A percentile compares a stretch with the other conserved stretches of the same genome.
These are phyloP conservation scores for Sinocyclocheilus anophthalmus DNA, from an alignment of 2,113 vertebrate genomes.

Conservation along the genomic window DNA sequence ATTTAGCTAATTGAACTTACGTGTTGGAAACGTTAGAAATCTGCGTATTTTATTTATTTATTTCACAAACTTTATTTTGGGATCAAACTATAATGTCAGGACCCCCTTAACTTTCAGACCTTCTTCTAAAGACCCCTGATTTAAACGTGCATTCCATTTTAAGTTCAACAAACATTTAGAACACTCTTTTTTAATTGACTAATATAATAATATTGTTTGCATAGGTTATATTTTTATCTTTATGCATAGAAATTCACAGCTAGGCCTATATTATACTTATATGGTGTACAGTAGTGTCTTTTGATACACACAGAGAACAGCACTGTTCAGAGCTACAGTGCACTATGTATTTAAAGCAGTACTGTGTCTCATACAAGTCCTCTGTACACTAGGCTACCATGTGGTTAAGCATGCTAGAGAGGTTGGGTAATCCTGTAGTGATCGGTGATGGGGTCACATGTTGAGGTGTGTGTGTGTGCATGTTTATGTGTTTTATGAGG, in stretches of 20 bases:
- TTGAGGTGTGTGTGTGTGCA: conserved; percentile 65
- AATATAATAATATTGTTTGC: background rate
- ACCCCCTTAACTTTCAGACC: too few species aligned
- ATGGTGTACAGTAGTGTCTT: background rate
- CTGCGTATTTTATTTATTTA: too few species aligned
- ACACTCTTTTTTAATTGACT: background rate
- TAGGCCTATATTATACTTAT: background rate
- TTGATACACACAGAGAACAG: background rate
- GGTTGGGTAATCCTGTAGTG: conserved; percentile 67
- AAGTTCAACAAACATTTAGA: background rate
- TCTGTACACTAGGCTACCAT: conserved; percentile 21
- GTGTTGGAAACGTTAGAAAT: too few species aligned
- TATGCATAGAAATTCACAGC: background rate
- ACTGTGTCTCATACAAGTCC: conserved; percentile 3
- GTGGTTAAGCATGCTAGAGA: conserved; percentile 34
- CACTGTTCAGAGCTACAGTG: background rate
- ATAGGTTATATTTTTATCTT: background rate
- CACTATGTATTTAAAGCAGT: background rate
- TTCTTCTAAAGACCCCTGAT: too few species aligned
- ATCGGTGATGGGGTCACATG: conserved; percentile 74
- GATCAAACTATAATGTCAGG: too few species aligned
- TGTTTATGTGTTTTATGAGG: background rate
- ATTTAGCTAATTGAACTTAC: too few species aligned
- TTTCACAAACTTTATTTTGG: too few species aligned
- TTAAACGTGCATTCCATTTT: too few species aligned